phyloP scores from a whole-genome alignment of 2,113 vertebrate species.

The Cyanoderma ruficeps region DNA sequence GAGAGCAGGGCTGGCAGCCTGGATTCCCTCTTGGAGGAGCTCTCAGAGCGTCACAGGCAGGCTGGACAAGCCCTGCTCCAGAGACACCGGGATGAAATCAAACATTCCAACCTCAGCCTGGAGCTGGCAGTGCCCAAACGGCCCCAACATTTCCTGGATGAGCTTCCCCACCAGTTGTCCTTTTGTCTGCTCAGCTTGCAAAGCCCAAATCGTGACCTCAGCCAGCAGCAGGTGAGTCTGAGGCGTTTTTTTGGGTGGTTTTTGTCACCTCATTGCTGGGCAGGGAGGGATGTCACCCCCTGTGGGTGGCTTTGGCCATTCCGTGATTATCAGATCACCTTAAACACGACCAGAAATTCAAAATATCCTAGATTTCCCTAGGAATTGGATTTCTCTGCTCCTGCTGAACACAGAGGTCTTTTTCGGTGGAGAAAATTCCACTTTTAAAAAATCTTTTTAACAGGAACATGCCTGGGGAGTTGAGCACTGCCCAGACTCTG shows the following conservation, averaged over 20 bases:
- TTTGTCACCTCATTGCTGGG: not conserved
- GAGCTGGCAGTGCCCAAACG: not conserved
- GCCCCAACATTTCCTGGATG: not conserved
- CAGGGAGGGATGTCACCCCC: not conserved
- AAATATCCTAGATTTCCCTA: not conserved
- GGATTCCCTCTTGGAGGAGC: not conserved
- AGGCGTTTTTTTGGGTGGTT: not conserved
- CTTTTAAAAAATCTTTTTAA: not conserved
- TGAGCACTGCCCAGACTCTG: not conserved
- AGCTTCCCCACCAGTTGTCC: not conserved
- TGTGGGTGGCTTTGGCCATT: not conserved
- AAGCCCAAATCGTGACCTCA: not conserved
- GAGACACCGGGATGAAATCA: conserved; percentile 19
- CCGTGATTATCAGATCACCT: not conserved
- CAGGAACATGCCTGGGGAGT: not conserved
- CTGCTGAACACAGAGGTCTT: not conserved
- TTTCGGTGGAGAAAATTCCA: not conserved
- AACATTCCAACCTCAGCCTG: not conserved
- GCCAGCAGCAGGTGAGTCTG: not conserved
- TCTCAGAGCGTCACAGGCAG: not conserved
- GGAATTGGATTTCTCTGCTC: not conserved
- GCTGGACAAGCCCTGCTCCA: not conserved
- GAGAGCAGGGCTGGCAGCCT: not conserved
- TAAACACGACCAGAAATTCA: too few relatives aligned
- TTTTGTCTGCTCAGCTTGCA: not conserved